Evolutionary conservation across 2,888 invertebrate genomes (phyloP), one percentile per base, ranked within the genome.

Genomic region (Platyscelio sp.): DNA sequence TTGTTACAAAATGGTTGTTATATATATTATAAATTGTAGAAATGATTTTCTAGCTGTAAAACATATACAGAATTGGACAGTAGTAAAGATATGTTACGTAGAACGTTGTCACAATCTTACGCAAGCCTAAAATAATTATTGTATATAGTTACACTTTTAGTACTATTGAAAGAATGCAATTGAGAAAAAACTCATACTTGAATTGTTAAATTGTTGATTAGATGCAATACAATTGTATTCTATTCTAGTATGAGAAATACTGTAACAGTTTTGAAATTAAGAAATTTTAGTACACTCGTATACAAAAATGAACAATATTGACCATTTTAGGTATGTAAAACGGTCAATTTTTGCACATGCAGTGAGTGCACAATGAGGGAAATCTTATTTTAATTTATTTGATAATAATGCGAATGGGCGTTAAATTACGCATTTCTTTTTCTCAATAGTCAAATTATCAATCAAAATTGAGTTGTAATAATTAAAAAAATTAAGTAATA

Each of bases 261-360:
- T 83, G 67, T 20, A 54, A 27, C 29, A 40, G n/a, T 60, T 75
- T 75, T 60, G 54, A 46, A 54, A 74, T 80, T 56, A 80, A 76
- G 71, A 18, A 72, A 84, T 80, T 84, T 79, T 67, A 75, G 80
- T 72, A 79, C 84, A 76, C 76, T 76, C 72, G 65, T 71, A 75
- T 75, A 71, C 67, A 58, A 61, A 67, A 79, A 33, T 60, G n/a
- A 71, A 33, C 68, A 77, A 22, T 56, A 60, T 20, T 24, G 61
- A 75, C 61, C 70, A 18, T 78, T n/a, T 4, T 54, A 29, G 29
- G 7, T 26, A 38, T 26, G 26, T 6, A 24, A 11, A 46, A 79
- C 51, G 46, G 40, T 68, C 67, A 43, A 61, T n/a, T n/a, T n/a
- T n/a, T n/a, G n/a, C n/a, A n/a, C n/a, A 26, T 56, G 65, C n/a